Conservation (phyloP, 2,888 invertebrate species). For the Acanthosoma haemorrhoidale region DNA sequence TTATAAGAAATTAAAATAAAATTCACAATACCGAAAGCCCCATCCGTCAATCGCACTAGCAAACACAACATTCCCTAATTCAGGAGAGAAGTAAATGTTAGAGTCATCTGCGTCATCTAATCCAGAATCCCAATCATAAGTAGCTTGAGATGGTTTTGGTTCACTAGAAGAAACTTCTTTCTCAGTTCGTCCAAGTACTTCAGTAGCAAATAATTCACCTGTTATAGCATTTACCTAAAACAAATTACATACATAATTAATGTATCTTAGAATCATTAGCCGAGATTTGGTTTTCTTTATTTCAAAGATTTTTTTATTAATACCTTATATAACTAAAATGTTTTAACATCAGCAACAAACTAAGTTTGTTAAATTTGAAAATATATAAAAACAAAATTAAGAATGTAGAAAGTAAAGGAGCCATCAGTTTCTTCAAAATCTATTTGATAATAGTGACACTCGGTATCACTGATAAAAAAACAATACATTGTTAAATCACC, state of each 20-base stretch:
- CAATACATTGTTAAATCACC: too few species aligned
- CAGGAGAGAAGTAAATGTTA: slow-evolving; percentile 85
- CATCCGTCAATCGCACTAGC: slow-evolving; percentile 95
- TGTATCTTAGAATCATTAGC: background rate
- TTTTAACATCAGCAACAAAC: too few species aligned
- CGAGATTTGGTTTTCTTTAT: too few species aligned
- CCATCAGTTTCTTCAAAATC: too few species aligned
- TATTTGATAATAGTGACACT: too few species aligned
- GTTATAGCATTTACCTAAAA: slow-evolving; percentile 82
- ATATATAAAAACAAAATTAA: too few species aligned
- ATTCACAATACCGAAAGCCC: slow-evolving; percentile 59
- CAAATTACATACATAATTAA: background rate
- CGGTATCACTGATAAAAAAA: too few species aligned
- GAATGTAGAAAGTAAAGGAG: too few species aligned
- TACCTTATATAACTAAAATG: too few species aligned
- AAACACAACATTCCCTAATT: slow-evolving; percentile 92
- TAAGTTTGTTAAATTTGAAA: too few species aligned
- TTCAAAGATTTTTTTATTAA: too few species aligned
- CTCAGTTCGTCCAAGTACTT: slow-evolving; percentile 63
- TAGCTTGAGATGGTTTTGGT: slow-evolving; percentile 38
- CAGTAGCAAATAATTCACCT: slow-evolving; percentile 81
- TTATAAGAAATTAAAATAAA: background rate
- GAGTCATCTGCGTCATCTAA: slow-evolving; percentile 81
- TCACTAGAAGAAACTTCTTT: slow-evolving; percentile 46
- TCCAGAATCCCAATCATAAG: slow-evolving; percentile 67